Evolutionary conservation across 2,113 vertebrate species (phyloP).

Genomic region (Amia ocellicauda): DNA sequence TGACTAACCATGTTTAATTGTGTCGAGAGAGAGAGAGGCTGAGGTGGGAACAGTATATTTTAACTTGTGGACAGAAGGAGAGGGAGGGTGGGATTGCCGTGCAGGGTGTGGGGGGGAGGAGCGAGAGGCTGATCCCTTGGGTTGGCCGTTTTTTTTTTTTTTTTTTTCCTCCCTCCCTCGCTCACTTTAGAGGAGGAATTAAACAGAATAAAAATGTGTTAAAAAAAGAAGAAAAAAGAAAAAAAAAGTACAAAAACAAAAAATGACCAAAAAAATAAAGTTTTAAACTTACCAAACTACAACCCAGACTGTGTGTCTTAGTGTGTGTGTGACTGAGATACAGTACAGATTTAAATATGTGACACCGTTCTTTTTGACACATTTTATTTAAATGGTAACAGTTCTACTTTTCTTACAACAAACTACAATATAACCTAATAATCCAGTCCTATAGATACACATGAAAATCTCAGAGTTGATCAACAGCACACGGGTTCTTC

Average conservation of each 20-base stretch:
- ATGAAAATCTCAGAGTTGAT: constrained; percentile 4
- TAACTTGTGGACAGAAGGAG: constrained; percentile 20
- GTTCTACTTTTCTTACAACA: constrained; percentile 28
- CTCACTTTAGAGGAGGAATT: constrained; percentile 52
- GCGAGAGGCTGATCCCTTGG: constrained; percentile 40
- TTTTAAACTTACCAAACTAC: constrained; percentile 62
- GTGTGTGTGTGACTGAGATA: background rate
- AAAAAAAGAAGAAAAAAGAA: constrained; percentile 55
- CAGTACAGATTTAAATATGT: too few relatives aligned
- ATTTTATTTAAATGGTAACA: constrained; percentile 26
- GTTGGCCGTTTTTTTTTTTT: constrained; percentile 35
- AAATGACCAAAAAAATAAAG: constrained; percentile 66
- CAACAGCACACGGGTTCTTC: constrained; percentile 40
- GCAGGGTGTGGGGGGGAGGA: too few relatives aligned
- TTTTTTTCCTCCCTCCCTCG: constrained; percentile 39
- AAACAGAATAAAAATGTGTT: constrained; percentile 51
- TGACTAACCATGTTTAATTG: background rate
- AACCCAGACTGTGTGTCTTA: constrained; percentile 27
- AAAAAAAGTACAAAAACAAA: constrained; percentile 45
- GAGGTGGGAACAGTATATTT: background rate
- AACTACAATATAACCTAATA: background rate
- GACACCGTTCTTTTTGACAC: too few relatives aligned
- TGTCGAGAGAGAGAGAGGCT: constrained; percentile 3
- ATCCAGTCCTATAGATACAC: background rate
- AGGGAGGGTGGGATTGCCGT: constrained; percentile 41